These are phyloP conservation scores for Pinna nobilis DNA, from an alignment of 1,140 invertebrate genomes.

Conservation along the genomic window DNA sequence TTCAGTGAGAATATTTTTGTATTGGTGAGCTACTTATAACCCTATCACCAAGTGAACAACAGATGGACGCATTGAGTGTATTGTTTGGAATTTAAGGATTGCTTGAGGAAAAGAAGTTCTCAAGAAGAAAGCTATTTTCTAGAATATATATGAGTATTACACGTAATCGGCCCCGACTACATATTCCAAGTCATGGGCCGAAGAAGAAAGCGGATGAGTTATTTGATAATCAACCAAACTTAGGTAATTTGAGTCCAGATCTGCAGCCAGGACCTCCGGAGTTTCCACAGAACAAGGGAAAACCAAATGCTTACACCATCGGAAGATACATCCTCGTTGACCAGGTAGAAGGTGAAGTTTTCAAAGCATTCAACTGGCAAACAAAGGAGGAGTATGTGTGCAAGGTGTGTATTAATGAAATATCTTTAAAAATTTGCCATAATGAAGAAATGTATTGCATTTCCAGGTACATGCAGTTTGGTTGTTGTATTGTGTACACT, in stretches of 20 bases:
- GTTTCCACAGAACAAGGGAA: constrained; percentile 35
- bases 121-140: constrained; percentile 3
- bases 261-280: constrained; percentile 31
- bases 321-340: constrained; percentile 42
- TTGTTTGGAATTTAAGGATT: constrained; percentile 15
- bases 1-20: too few relatives aligned
- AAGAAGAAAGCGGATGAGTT: constrained; percentile 54
- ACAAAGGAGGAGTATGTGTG: constrained; percentile 43
- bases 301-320: constrained; percentile 41
- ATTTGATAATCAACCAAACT: constrained; percentile 51
- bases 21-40: too few relatives aligned
- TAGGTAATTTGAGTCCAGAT: constrained; percentile 50
- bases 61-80: not conserved
- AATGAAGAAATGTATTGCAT: not conserved
- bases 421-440: not conserved
- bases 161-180: constrained; percentile 56
- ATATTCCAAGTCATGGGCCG: constrained; percentile 62
- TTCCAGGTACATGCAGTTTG: not conserved
- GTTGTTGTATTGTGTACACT: not conserved
- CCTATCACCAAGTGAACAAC: constrained; percentile 10
- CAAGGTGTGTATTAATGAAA: constrained; percentile 20
- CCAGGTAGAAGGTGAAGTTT: constrained; percentile 40
- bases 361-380: constrained; percentile 43
- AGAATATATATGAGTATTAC: constrained; percentile 54
- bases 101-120: not conserved